Base-by-base conservation (phyloP, 1,140 invertebrate genomes). In the Nasonia giraulti region DNA sequence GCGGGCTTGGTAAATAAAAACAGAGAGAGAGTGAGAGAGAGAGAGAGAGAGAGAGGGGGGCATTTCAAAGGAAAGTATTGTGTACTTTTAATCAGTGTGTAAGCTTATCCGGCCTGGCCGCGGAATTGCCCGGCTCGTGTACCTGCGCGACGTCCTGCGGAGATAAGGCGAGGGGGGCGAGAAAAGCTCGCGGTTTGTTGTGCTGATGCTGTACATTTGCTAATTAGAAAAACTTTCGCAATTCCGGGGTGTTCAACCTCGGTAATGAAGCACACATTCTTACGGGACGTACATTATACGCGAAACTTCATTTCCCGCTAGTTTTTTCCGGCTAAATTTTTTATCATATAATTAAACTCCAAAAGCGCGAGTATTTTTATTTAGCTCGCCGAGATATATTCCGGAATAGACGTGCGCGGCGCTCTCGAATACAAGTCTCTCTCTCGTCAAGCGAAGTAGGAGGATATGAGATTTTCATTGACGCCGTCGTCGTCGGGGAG, bases 401-500 rank as follows among this genome's bases (percentile, higher is more conserved):
- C 6, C 55, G 20, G 20, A 62, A 27, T 27, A 62, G 17, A 50
- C 40, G 47, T 50, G 27, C 27, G 27, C 5, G 47, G 44, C 44
- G 17, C 20, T 62, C 55, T 20, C 55, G 55, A 62, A 62, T 62
- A 62, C n/a, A 62, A 62, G 55, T 62, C 20, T 62, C 20, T 55
- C 20, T 55, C 31, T 73, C 77, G 66, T 78, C 66, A 79, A 71
- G 78, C 82, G 31, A 84, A 84, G 82, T 79, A 76, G 37, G 66
- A 84, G 82, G 62, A 69, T 84, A 84, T 84, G 82, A 84, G 82
- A 79, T 84, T 84, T 84, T 84, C 20, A 84, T 84, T 84, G 82
- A 73, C 62, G 75, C 20, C 40, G 44, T 44, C 71, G 12, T 14
- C 14, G 55, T 62, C 74, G 55, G 37, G 50, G 5, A 17, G 50